Conservation (phyloP, 1,140 invertebrate genomes). For the Portunus trituberculatus region DNA sequence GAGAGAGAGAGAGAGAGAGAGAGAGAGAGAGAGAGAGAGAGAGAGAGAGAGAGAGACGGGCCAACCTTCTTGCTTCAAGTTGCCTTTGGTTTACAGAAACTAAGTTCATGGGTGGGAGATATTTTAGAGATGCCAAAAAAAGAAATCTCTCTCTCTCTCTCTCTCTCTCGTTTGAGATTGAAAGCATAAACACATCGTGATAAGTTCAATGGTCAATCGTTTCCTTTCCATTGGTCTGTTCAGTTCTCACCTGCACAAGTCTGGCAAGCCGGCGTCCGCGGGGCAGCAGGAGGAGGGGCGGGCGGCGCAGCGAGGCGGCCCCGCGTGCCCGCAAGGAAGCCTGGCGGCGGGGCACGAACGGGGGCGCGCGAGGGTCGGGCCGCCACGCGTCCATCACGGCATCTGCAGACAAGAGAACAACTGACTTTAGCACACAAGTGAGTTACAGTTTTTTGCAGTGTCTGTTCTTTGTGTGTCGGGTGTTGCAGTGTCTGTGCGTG, state of each 20-base stretch:
- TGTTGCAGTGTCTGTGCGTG: background rate
- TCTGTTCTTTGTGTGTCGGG: background rate
- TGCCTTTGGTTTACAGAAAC: too few relatives aligned
- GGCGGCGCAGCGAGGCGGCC: background rate
- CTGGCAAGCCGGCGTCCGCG: constrained; percentile 43
- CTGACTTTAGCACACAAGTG: background rate
- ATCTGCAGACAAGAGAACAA: background rate
- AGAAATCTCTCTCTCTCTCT: constrained; percentile 31
- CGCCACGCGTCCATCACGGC: constrained; percentile 59
- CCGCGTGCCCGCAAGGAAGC: background rate
- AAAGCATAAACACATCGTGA: too few relatives aligned
- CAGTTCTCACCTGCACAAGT: constrained; percentile 46
- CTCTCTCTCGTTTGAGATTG: background rate
- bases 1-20: too few relatives aligned
- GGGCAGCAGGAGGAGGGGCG: constrained; percentile 25
- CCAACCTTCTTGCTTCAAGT: too few relatives aligned
- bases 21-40: too few relatives aligned
- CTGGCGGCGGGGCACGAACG: constrained; percentile 53
- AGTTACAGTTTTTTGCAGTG: background rate
- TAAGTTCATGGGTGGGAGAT: too few relatives aligned
- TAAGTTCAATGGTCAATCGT: background rate
- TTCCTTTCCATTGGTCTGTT: background rate
- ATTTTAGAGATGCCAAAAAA: too few relatives aligned
- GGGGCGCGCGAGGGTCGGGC: constrained; percentile 58
- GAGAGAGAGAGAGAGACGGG: too few relatives aligned